Evolutionary conservation across 2,888 invertebrate species (phyloP), one percentile per base, ranked within the genome.

Genomic region (Hetaerina titia): DNA sequence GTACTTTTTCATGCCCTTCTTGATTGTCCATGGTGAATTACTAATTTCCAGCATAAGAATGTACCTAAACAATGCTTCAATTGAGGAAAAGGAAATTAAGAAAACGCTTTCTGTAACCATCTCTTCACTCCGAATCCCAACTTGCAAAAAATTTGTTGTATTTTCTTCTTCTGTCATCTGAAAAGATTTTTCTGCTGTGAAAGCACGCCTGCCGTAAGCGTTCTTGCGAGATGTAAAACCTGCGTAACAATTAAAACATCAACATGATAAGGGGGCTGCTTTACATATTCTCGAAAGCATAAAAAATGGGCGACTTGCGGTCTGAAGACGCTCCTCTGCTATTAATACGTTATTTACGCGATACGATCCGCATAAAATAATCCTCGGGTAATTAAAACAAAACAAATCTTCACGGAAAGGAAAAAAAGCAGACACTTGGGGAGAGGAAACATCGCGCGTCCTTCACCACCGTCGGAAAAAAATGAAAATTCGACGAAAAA

Each of bases 391-490:
- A 81, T 81, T 81, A 81, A 25, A 81, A 31, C 31, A 31, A 81
- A 81, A 81, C 25, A 22, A 69, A 69, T 69, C 69, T n/a, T n/a
- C 69, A 11, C 8, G 25, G 25, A 81, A 13, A 15, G 4, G 81
- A 81, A 22, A 81, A 81, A 81, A 69, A 69, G n/a, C n/a, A 69
- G 22, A 31, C 11, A 11, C 2, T 13, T 31, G 13, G 9, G 69
- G n/a, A n/a, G 69, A n/a, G 31, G 31, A 81, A 81, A n/a, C 81
- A 81, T 81, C 31, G 81, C 13, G 81, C 81, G 81, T 31, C 81
- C 81, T 81, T 81, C 90, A 90, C 31, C 64, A 22, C 89, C 89
- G 9, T 15, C 64, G 45, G 45, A 15, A 64, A 81, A 64, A 90
- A 90, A 64, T n/a, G 15, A 19, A 69, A 19, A 90, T 19, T 13